Conservation (phyloP, 2,113 vertebrate species). For the Emydocephalus ijimae region DNA sequence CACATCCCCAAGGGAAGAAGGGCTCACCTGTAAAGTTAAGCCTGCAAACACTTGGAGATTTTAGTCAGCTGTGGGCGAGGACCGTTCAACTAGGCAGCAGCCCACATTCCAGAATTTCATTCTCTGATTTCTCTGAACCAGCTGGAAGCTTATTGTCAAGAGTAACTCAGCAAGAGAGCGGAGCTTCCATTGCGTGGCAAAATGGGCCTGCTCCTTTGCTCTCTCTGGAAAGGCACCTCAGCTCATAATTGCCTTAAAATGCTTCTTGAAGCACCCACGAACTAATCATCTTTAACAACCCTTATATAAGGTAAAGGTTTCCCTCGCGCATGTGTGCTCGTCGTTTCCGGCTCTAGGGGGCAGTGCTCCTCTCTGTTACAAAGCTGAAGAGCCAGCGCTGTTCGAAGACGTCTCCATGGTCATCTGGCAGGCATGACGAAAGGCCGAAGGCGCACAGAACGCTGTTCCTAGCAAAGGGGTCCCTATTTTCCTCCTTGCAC, state of each 20-base stretch:
- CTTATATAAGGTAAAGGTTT: conserved; percentile 31
- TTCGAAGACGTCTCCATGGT: too few relatives aligned
- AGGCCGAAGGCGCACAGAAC: too few relatives aligned
- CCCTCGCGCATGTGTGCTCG: too few relatives aligned
- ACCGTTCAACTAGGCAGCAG: neutral
- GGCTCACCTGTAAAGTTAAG: conserved; percentile 1
- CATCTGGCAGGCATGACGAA: too few relatives aligned
- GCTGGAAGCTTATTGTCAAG: conserved; percentile 14
- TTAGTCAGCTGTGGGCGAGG: neutral
- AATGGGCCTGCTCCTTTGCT: conserved; percentile 8
- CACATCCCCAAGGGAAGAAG: conserved; percentile 15
- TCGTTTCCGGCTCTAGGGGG: too few relatives aligned
- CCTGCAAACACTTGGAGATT: neutral
- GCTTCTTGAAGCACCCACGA: conserved; percentile 48
- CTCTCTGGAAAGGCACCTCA: conserved; percentile 11
- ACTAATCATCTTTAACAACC: conserved; percentile 11
- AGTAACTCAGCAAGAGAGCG: conserved; percentile 50
- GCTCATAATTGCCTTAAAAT: conserved; percentile 46
- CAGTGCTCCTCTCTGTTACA: too few relatives aligned
- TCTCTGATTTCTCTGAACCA: neutral
- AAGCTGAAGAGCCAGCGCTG: too few relatives aligned
- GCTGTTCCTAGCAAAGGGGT: too few relatives aligned
- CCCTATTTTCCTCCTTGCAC: too few relatives aligned
- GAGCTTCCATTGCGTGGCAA: conserved; percentile 39
- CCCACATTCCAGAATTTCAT: conserved; percentile 26